Evolutionary conservation across 2,797 vertebrate species (phyloP).

Genomic region (Gastrophryne carolinensis): DNA sequence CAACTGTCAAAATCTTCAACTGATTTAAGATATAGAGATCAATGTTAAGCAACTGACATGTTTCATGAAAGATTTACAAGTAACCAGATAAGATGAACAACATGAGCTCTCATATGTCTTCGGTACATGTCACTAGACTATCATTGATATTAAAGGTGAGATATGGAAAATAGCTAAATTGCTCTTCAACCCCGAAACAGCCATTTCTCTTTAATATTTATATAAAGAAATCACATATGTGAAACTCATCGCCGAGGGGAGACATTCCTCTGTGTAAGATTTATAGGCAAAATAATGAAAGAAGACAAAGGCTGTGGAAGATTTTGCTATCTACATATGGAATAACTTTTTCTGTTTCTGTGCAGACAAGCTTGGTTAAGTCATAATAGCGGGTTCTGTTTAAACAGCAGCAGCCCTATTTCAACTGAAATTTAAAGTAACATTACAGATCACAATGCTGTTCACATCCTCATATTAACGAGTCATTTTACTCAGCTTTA

Average conservation of each 20-base stretch:
- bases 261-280: background rate
- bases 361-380: background rate
- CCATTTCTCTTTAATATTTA: background rate
- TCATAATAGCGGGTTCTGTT: too few species aligned
- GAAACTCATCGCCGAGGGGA: background rate
- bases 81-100: background rate
- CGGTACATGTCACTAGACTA: background rate
- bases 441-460: too few species aligned
- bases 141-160: background rate
- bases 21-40: background rate
- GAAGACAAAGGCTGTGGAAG: background rate
- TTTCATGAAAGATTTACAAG: background rate
- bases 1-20: background rate
- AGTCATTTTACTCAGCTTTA: too few species aligned
- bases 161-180: background rate
- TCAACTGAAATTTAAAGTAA: too few species aligned
- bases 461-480: too few species aligned
- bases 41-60: background rate
- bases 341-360: background rate
- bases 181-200: background rate
- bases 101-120: background rate
- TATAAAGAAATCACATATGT: background rate
- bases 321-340: background rate
- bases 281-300: background rate
- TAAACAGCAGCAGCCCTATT: too few species aligned